Percentiles rank a stretch among this genome's conserved stretches.
Evolutionary conservation across 2,888 invertebrate species (phyloP).

Genomic region (Notodonta ziczac): DNA sequence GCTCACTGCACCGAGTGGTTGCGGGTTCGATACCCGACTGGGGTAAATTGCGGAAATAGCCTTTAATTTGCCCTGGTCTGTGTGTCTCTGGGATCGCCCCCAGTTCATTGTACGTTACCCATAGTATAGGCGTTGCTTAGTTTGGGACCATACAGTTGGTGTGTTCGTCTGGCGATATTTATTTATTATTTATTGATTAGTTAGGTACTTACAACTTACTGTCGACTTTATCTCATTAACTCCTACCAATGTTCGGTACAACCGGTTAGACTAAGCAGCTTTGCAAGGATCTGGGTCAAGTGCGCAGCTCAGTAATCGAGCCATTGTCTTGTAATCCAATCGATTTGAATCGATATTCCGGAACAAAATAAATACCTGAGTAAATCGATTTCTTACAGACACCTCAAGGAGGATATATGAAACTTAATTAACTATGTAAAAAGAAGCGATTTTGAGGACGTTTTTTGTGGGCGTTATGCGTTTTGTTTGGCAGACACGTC

Average conservation of each 20-base stretch:
- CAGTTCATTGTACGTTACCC: too few relatives aligned
- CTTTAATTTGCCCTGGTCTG: too few relatives aligned
- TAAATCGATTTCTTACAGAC: neutral
- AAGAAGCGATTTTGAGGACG: neutral
- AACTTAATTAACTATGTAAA: conserved; percentile 1
- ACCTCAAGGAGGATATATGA: neutral
- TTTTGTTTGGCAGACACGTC: neutral
- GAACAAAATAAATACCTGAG: neutral
- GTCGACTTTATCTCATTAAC: neutral
- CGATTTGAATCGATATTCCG: conserved; percentile 13
- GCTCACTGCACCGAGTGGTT: too few relatives aligned
- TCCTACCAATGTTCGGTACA: conserved; percentile 6
- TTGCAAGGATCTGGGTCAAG: conserved; percentile 43
- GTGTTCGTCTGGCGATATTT: too few relatives aligned
- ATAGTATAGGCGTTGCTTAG: too few relatives aligned
- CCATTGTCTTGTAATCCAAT: conserved; percentile 25
- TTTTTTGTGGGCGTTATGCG: neutral
- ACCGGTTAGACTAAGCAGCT: conserved; percentile 7
- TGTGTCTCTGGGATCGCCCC: too few relatives aligned
- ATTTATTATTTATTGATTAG: too few relatives aligned
- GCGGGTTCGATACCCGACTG: too few relatives aligned
- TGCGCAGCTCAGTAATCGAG: conserved; percentile 28
- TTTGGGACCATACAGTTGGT: too few relatives aligned
- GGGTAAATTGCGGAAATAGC: too few relatives aligned
- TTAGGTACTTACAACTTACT: neutral